Base-by-base conservation (phyloP, 2,888 invertebrate species). In the Pristionchus mayeri region DNA sequence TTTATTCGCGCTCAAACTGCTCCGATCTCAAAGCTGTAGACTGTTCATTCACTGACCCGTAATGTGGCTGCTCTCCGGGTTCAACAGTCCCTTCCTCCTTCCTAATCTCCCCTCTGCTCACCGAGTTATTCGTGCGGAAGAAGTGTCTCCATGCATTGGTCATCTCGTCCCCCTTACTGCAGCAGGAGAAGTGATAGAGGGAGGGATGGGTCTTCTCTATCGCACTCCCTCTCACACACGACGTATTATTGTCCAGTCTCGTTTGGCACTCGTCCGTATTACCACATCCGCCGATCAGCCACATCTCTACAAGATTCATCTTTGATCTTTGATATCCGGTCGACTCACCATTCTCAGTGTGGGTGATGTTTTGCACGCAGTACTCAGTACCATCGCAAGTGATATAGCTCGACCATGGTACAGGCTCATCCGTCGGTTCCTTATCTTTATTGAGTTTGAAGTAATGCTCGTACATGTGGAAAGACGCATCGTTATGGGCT, bases 131-230 rank as follows among this genome's bases (percentile, higher is more conserved):
- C 3, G 16, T 3, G 0, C 7, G 13, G 34, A 40, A 50, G 76
- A 78, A 78, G 34, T 48, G n/a, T 27, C 30, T 21, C 4, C 27
- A 18, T 18, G 76, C 76, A 21, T 18, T 78, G 21, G 76, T 78
- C 2, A 27, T 11, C 4, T 24, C 2, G 7, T 24, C 13, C 50
- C 50, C 76, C 4, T 21, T 50, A 24, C 30, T 11, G n/a, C 76
- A 78, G 34, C 76, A 78, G 9, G 76, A 78, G 52, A 50, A 78
- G 18, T 50, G 76, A 16, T 78, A 78, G 48, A 78, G 52, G 18
- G 76, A 78, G 21, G 76, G 76, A 78, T 78, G 52, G 27, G 76
- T 78, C 76, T 52, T 78, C 50, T 78, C 76, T 4, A 78, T 78
- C 30, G 76, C 48, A 18, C 44, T 44, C 44, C 44, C 44, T 44